These are phyloP conservation scores for Hemistola chrysoprasaria DNA, from an alignment of 2,888 invertebrate genomes.

Conservation along the genomic window DNA sequence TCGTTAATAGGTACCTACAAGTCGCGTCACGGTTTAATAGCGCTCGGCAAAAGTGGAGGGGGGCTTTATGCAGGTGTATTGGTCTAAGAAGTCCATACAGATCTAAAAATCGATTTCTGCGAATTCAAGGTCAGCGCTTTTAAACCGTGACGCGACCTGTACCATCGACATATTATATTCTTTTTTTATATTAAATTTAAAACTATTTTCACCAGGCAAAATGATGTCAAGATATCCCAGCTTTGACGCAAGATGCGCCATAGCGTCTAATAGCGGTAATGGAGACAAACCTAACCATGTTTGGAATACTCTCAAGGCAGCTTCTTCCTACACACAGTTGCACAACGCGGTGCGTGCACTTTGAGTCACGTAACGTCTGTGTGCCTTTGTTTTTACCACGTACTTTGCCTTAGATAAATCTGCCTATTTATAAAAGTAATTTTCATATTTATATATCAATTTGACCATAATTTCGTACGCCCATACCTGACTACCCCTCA, in stretches of 20 bases:
- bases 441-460: slow-evolving; percentile 1
- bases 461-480: slow-evolving; percentile 4
- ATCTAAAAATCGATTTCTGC: too few species aligned
- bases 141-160: too few species aligned
- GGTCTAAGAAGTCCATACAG: too few species aligned
- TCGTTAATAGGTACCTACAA: too few species aligned
- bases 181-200: too few species aligned
- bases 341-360: slow-evolving; percentile 35
- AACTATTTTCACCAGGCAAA: slow-evolving; percentile 18
- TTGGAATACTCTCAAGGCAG: slow-evolving; percentile 45
- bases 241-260: slow-evolving; percentile 38
- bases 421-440: background rate
- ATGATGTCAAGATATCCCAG: slow-evolving; percentile 26
- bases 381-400: slow-evolving; percentile 30
- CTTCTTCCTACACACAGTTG: slow-evolving; percentile 42
- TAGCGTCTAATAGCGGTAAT: slow-evolving; percentile 36
- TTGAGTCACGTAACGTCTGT: slow-evolving; percentile 31
- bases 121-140: too few species aligned
- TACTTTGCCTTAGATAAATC: slow-evolving; percentile 11
- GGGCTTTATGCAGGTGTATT: too few species aligned
- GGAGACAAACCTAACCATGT: slow-evolving; percentile 38
- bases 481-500: too few species aligned
- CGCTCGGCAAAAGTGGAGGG: too few species aligned
- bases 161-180: too few species aligned
- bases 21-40: too few species aligned